A percentile compares a stretch with the other conserved stretches of the same genome.
These are phyloP conservation scores for Heteractis magnifica DNA, from an alignment of 92 coral and sea anemone species.

Conservation along the genomic window DNA sequence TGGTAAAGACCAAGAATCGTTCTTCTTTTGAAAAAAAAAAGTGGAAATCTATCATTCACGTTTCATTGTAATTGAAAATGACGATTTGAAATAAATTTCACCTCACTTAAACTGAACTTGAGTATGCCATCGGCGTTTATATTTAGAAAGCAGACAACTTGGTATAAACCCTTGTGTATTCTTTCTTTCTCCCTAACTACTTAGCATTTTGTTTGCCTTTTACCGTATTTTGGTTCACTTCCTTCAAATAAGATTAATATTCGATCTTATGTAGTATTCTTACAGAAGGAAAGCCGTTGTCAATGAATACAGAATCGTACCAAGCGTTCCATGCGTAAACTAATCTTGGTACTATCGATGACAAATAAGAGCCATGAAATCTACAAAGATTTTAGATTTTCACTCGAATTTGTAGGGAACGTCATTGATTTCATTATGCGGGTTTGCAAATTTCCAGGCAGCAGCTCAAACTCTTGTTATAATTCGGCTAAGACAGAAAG, in stretches of 20 bases:
- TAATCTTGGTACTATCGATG: conserved; percentile 19
- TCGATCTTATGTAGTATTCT: neutral
- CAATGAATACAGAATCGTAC: conserved; percentile 11
- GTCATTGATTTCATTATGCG: conserved; percentile 2
- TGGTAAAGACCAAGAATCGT: conserved; percentile 22
- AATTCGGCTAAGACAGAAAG: conserved; percentile 16
- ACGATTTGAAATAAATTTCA: conserved; percentile 11
- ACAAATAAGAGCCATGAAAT: conserved; percentile 22
- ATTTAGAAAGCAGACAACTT: conserved; percentile 15
- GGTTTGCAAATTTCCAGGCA: conserved; percentile 4
- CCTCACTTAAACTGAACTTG: conserved; percentile 22
- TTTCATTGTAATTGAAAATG: conserved; percentile 1
- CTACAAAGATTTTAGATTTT: conserved; percentile 16
- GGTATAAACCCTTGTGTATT: neutral
- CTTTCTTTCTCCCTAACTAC: neutral
- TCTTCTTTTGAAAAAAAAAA: neutral
- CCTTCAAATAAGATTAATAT: neutral
- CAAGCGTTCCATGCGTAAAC: conserved; percentile 26
- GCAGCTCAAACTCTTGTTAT: neutral
- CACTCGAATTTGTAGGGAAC: conserved; percentile 11
- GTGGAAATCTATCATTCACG: neutral
- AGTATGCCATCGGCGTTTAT: conserved; percentile 35
- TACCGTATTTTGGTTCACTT: neutral
- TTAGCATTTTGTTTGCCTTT: neutral
- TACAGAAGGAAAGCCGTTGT: neutral